These are phyloP conservation scores for Drosophila bocqueti DNA, from an alignment of 1,140 invertebrate genomes.

Conservation along the genomic window DNA sequence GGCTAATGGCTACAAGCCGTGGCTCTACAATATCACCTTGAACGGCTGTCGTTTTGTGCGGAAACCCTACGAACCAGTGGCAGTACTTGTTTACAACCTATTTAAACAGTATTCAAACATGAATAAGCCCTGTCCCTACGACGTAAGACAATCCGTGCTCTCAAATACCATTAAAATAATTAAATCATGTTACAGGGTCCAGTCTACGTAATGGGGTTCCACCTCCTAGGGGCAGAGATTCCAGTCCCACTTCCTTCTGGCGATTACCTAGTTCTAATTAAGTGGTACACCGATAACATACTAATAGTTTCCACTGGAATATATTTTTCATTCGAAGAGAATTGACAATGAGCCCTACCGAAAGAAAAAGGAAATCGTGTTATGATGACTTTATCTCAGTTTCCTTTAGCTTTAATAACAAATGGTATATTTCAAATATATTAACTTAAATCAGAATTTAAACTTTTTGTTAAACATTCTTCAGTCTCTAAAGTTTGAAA, in stretches of 20 bases:
- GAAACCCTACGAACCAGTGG: neutral
- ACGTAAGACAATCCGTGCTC: neutral
- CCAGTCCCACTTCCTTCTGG: conserved; percentile 16
- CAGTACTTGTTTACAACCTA: neutral
- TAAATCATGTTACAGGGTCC: conserved; percentile 10
- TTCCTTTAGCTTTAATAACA: neutral
- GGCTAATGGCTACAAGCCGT: conserved; percentile 4
- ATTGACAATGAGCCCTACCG: neutral
- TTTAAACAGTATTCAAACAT: neutral
- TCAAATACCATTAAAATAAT: neutral
- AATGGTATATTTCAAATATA: neutral
- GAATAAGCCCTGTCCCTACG: neutral
- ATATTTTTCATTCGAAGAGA: conserved; percentile 12
- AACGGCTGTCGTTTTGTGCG: conserved; percentile 1
- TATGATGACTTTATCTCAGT: neutral
- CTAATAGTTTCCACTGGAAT: conserved; percentile 3
- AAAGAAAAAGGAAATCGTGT: neutral
- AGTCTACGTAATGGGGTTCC: conserved; percentile 10
- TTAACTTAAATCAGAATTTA: neutral
- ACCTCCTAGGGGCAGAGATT: conserved; percentile 4
- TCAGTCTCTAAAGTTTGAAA: too few species aligned
- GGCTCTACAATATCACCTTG: neutral
- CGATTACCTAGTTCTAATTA: conserved; percentile 8
- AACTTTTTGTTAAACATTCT: too few species aligned
- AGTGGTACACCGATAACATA: conserved; percentile 2